Evolutionary conservation across 2,888 invertebrate species (phyloP), one percentile per base, ranked within the genome.

Genomic region (Drosophila borborema): DNA sequence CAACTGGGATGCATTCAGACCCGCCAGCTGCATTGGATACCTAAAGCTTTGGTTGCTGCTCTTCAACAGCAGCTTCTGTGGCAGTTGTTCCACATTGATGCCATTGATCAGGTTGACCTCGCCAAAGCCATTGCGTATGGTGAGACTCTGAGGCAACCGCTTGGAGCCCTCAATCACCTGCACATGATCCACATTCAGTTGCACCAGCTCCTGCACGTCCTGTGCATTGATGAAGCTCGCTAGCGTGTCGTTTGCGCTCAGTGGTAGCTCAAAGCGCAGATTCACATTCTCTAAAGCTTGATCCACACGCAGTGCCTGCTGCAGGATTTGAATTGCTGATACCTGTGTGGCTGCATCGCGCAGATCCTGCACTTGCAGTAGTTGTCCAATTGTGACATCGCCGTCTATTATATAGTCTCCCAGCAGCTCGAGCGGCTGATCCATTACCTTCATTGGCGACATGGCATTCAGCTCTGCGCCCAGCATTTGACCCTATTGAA

Each of bases 151-250:
- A 4, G 83, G 81, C 74, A 95, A 94, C 5, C 80, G 86, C 84
- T 95, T 95, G 46, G 75, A 77, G 9, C 94, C 95, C 31, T 92
- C 91, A 55, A 95, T 92, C 12, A 92, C 76, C 83, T 94, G 93
- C 36, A 92, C 74, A 20, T 93, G 91, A 4, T 93, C 83, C 2
- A 80, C 82, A 73, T 94, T 93, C 23, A 92, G 91, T 60, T 92
- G 91, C 3, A 94, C 91, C 80, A 94, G 93, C 34, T 92, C 87
- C 36, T 91, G 82, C 14, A 94, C 79, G 73, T 94, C 92, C 14
- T 94, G 78, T 1, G 91, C 92, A 74, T 94, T 94, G 63, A 95
- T 93, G 64, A 90, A 90, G 77, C 94, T 93, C 2, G 92, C 86
- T 49, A 91, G 80, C 0, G 94, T 88, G 69, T 93, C 90, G 45